These are phyloP conservation scores for Hypotaenidia philippensis DNA, from an alignment of 2,797 vertebrate species.

Conservation along the genomic window DNA sequence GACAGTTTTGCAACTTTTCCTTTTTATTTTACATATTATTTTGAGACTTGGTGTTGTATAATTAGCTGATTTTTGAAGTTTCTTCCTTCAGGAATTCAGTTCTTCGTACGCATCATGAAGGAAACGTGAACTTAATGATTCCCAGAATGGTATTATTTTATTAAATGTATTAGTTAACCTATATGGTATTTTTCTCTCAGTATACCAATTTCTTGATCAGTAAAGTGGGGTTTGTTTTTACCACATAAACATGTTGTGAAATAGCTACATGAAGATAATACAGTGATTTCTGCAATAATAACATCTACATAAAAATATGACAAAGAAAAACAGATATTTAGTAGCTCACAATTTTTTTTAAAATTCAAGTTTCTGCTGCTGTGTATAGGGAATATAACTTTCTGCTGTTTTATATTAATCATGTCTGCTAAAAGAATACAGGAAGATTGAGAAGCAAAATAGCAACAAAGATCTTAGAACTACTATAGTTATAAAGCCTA, in stretches of 20 bases:
- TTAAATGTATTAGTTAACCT: background rate
- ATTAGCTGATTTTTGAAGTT: background rate
- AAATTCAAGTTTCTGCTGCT: background rate
- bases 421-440: background rate
- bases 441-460: background rate
- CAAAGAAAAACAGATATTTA: background rate
- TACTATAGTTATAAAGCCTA: background rate
- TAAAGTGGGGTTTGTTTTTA: background rate
- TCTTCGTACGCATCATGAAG: background rate
- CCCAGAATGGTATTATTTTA: background rate
- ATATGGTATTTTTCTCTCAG: background rate
- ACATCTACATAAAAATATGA: background rate
- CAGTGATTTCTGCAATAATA: background rate
- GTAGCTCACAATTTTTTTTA: background rate
- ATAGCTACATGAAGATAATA: background rate
- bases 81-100: background rate
- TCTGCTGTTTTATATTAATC: background rate
- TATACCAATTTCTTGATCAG: fast-evolving
- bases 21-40: background rate
- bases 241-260: background rate
- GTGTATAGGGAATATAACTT: background rate
- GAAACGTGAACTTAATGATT: background rate
- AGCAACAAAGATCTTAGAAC: background rate
- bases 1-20: background rate
- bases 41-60: background rate